Conservation (phyloP, 2,888 invertebrate genomes). For the Tipula unca region DNA sequence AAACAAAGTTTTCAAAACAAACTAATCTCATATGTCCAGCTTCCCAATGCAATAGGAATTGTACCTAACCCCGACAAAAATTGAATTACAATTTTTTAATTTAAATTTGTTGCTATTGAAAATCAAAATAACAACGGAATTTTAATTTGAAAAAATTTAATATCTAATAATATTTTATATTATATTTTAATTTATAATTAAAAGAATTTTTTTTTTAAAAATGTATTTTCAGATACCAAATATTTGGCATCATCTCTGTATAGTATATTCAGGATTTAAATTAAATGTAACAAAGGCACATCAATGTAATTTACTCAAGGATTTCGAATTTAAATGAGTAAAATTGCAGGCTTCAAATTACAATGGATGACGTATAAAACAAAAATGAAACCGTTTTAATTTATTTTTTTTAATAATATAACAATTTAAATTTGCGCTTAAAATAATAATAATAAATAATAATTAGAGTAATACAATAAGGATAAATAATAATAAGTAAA, state of each 20-base stretch:
- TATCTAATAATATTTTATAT: no score
- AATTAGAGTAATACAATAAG: background rate
- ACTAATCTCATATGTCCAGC: no score
- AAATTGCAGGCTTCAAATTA: background rate
- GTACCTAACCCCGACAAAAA: no score
- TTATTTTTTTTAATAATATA: slow-evolving; percentile 8
- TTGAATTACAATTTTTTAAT: no score
- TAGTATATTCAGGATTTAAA: background rate
- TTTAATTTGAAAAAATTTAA: no score
- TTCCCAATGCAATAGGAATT: no score
- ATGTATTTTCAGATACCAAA: background rate
- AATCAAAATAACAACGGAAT: no score
- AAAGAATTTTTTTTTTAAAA: background rate
- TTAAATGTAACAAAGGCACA: background rate
- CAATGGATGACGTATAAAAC: slow-evolving; percentile 19
- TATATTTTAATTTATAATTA: background rate
- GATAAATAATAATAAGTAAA: background rate
- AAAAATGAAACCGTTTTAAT: slow-evolving; percentile 16
- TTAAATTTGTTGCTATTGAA: no score
- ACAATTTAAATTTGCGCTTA: background rate
- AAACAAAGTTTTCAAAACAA: no score
- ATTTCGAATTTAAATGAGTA: background rate
- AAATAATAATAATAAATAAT: background rate
- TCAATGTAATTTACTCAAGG: background rate
- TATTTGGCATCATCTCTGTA: background rate